These are phyloP conservation scores for Drosophila micromelanica DNA, from an alignment of 1,140 invertebrate genomes.

Conservation along the genomic window DNA sequence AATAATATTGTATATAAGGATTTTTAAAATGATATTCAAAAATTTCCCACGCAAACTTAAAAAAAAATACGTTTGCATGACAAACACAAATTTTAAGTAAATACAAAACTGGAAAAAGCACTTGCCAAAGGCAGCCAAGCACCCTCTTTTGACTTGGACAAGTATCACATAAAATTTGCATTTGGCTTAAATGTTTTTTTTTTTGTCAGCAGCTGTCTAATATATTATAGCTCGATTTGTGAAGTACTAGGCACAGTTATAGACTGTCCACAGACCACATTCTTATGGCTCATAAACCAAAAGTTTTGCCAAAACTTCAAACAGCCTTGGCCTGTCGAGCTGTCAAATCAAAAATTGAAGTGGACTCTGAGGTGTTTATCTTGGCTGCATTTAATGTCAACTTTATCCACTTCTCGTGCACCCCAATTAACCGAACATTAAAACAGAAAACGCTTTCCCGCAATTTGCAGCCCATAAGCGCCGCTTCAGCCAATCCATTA, in stretches of 20 bases:
- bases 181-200: slow-evolving; percentile 4
- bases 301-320: not conserved
- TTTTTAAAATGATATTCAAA: not conserved
- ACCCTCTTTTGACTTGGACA: slow-evolving; percentile 1
- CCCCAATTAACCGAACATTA: slow-evolving; percentile 50
- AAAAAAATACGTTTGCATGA: not conserved
- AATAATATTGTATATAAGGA: not conserved
- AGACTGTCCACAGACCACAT: slow-evolving; percentile 10
- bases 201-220: slow-evolving; percentile 1
- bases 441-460: slow-evolving; percentile 41
- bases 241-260: slow-evolving; percentile 1
- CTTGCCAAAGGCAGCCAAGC: slow-evolving; percentile 9
- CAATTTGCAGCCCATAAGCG: slow-evolving; percentile 52
- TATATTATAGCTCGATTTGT: not conserved
- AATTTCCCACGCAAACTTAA: not conserved
- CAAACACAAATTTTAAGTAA: slow-evolving; percentile 4
- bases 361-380: slow-evolving; percentile 3
- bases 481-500: slow-evolving; percentile 60
- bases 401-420: slow-evolving; percentile 19
- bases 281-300: slow-evolving; percentile 5
- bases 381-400: slow-evolving; percentile 34
- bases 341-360: slow-evolving; percentile 5
- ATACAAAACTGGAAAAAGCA: not conserved
- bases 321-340: not conserved
- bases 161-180: slow-evolving; percentile 2